Base-by-base conservation (phyloP, 2,888 invertebrate genomes). In the Agrotis exclamationis region DNA sequence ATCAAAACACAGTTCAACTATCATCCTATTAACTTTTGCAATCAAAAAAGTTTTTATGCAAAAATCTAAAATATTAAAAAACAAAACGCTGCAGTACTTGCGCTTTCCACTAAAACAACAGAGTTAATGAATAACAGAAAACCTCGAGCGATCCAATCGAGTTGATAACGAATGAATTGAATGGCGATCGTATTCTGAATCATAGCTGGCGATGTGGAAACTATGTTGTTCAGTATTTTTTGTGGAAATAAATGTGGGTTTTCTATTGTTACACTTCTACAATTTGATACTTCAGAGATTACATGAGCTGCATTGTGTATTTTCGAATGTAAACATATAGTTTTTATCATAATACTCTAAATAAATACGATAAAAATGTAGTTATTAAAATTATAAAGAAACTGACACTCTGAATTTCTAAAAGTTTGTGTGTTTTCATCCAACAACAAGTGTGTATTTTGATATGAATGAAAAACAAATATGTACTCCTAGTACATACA, bases 81-180 rank as follows among this genome's bases (percentile, higher is more conserved):
- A 33, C 16, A 59, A 56, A 67, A 28, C 28, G 18, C 28, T 50
- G 57, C 47, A 60, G 22, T 69, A 76, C 63, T 68, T 39, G 57
- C 65, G 59, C 66, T 57, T 53, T 44, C 22, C 54, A 51, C 74
- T 47, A 62, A 76, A 81, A 63, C 72, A 69, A 70, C 67, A 20
- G 65, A 73, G 58, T 57, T 79, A 74, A 80, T 79, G 81, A 78
- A 72, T 70, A 79, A 81, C 76, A 76, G 72, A 78, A 80, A 76
- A 74, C 63, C 57, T 66, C 65, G 33, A 63, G 5, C 63, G 72
- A 79, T 66, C 64, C 48, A 72, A 75, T 69, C 58, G 67, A 62
- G 48, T 54, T 72, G 84, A 85, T 85, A 82, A 84, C 70, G 47
- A 69, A 64, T 22, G 44, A 76, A 83, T 78, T 48, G 67, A 83